phyloP scores from a whole-genome alignment of 1,140 invertebrate species.

The Drosophila willistoni region DNA sequence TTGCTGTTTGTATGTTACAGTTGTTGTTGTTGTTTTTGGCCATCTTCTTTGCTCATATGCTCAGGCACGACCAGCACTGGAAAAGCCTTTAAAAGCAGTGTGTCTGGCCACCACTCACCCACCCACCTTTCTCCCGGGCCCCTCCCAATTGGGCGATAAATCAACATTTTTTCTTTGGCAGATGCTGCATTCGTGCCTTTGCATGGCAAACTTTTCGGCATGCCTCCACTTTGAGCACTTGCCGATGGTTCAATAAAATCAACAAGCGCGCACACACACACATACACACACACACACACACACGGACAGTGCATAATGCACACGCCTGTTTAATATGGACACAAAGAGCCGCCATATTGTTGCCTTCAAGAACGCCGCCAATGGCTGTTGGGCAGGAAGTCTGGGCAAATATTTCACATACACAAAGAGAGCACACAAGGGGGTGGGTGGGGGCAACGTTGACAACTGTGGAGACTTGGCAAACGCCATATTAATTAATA shows the following conservation, averaged over 20 bases:
- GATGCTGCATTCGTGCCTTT: constrained; percentile 51
- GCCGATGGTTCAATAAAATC: constrained; percentile 74
- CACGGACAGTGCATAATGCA: constrained; percentile 1
- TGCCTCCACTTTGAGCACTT: constrained; percentile 60
- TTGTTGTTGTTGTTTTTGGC: constrained; percentile 29
- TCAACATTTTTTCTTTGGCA: constrained; percentile 37
- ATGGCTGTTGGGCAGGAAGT: constrained; percentile 13
- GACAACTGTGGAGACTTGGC: not conserved
- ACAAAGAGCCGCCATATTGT: constrained; percentile 41
- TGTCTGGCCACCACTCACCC: no score
- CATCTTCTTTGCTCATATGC: constrained; percentile 46
- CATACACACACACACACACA: constrained; percentile 13
- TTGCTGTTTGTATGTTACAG: constrained; percentile 21
- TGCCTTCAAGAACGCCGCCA: constrained; percentile 8
- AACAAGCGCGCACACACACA: constrained; percentile 43
- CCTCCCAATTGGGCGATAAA: constrained; percentile 51
- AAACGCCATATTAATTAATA: constrained; percentile 39
- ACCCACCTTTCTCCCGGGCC: no score
- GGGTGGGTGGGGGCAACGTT: not conserved
- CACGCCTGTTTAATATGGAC: constrained; percentile 34
- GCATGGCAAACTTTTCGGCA: constrained; percentile 72
- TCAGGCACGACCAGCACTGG: constrained; percentile 35
- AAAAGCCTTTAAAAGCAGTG: constrained; percentile 74
- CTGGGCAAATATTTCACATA: constrained; percentile 42
- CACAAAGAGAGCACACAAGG: constrained; percentile 33